phyloP scores from a whole-genome alignment of 2,113 vertebrate species.

The Tricholaema leucomelas region DNA sequence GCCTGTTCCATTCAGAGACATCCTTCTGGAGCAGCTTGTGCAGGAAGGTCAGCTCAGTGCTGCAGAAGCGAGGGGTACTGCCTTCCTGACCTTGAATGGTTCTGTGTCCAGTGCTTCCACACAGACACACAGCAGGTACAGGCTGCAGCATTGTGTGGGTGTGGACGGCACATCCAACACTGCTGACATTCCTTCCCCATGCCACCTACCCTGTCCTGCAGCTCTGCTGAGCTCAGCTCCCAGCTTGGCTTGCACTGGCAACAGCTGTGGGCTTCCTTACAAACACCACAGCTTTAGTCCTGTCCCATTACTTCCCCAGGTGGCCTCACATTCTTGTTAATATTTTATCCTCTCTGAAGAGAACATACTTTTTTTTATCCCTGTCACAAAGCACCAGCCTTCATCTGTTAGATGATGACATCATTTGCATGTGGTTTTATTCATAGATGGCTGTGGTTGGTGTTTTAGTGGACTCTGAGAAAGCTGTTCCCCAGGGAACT shows the following conservation, averaged over 20 bases:
- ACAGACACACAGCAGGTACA: neutral
- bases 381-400: neutral
- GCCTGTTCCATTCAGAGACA: neutral
- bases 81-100: neutral
- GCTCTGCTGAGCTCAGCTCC: neutral
- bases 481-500: too few species aligned
- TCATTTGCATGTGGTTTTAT: neutral
- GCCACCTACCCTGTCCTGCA: neutral
- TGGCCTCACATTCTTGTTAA: neutral
- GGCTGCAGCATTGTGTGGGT: neutral
- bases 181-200: too few species aligned
- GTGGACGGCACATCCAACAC: too few species aligned
- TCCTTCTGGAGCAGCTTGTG: neutral
- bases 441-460: neutral
- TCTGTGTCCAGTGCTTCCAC: neutral
- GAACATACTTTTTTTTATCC: neutral
- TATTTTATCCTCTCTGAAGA: neutral
- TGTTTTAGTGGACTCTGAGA: neutral
- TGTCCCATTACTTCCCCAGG: neutral
- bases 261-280: neutral
- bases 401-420: neutral
- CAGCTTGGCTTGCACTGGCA: neutral
- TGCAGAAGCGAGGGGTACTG: neutral
- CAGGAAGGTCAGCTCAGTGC: neutral
- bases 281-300: neutral